phyloP scores from a whole-genome alignment of 2,113 vertebrate species.

The Mus spicilegus region DNA sequence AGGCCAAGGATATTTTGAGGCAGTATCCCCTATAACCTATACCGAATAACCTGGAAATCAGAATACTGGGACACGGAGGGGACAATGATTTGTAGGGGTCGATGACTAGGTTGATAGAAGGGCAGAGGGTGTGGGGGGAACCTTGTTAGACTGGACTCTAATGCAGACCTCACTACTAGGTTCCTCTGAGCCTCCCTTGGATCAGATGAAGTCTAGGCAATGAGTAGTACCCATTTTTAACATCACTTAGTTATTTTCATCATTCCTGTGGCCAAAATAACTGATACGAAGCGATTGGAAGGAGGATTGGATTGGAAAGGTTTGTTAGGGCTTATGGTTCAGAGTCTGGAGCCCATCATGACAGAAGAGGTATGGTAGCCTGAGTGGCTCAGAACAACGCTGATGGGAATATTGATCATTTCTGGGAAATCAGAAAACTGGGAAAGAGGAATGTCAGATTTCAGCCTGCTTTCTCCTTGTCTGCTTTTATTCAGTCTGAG shows the following conservation, averaged over 20 bases:
- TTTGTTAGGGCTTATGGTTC: background rate
- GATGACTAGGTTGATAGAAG: background rate
- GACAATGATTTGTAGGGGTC: background rate
- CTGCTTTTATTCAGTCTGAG: background rate
- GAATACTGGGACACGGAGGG: background rate
- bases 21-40: background rate
- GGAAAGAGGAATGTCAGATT: background rate
- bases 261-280: background rate
- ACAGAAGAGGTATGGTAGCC: background rate
- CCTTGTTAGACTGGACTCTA: background rate
- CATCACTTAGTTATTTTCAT: background rate
- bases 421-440: background rate
- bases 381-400: background rate
- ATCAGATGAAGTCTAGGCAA: background rate
- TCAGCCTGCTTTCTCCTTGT: background rate
- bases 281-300: background rate
- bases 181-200: background rate
- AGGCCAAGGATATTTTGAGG: conserved; percentile 16
- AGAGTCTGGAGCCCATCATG: background rate
- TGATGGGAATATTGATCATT: background rate
- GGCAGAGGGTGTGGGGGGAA: background rate
- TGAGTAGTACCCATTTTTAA: background rate
- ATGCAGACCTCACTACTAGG: background rate
- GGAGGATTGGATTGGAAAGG: background rate
- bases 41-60: background rate